A percentile compares a stretch with the other conserved stretches of the same genome.
These are phyloP conservation scores for Drosophila acutilabella DNA, from an alignment of 2,888 invertebrate genomes.

Conservation along the genomic window DNA sequence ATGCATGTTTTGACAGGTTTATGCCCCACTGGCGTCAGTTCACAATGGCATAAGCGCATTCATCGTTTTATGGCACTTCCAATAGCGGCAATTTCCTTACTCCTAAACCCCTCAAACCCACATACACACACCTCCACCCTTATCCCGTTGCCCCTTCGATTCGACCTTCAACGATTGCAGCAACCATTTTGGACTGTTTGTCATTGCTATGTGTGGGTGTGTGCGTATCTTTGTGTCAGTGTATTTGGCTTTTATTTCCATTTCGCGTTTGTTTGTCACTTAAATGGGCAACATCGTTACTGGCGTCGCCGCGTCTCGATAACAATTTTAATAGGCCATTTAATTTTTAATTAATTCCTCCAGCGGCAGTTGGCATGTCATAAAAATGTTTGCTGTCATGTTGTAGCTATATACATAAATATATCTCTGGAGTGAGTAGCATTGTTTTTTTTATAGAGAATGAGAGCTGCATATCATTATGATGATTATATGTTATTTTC, in stretches of 20 bases:
- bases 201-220: slow-evolving; percentile 5
- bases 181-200: slow-evolving; percentile 25
- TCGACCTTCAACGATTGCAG: slow-evolving; percentile 50
- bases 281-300: slow-evolving; percentile 53
- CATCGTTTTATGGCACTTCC: slow-evolving; percentile 58
- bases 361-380: slow-evolving; percentile 76
- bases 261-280: slow-evolving; percentile 63
- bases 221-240: background rate
- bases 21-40: slow-evolving; percentile 63
- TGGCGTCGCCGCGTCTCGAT: slow-evolving; percentile 69
- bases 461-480: slow-evolving; percentile 69
- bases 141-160: slow-evolving; percentile 1
- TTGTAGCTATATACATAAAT: slow-evolving; percentile 16
- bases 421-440: background rate
- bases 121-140: no score
- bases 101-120: background rate
- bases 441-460: slow-evolving; percentile 23
- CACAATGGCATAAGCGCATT: slow-evolving; percentile 61
- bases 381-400: slow-evolving; percentile 69
- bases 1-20: slow-evolving; percentile 73
- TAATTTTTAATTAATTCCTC: slow-evolving; percentile 80
- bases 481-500: slow-evolving; percentile 48
- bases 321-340: slow-evolving; percentile 80
- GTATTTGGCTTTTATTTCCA: slow-evolving; percentile 55
- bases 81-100: slow-evolving; percentile 2